phyloP scores from a whole-genome alignment of 2,888 invertebrate species.

The Caenorhabditis drosophilae region DNA sequence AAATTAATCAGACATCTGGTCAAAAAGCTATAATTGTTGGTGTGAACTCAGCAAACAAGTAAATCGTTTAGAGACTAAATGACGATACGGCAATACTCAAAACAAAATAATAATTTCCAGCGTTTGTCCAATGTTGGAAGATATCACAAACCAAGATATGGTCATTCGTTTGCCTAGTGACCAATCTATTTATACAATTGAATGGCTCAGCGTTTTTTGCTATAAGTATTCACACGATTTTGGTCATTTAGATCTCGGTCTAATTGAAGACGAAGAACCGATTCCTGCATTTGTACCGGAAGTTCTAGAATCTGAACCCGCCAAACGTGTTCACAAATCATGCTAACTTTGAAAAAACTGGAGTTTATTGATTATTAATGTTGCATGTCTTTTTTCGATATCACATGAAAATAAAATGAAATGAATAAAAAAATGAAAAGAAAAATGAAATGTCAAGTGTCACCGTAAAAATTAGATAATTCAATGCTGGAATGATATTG shows the following conservation, averaged over 20 bases:
- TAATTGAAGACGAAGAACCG: slow-evolving; percentile 45
- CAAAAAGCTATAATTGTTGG: slow-evolving; percentile 59
- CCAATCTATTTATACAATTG: slow-evolving; percentile 60
- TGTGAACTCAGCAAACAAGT: slow-evolving; percentile 48
- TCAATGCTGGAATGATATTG: no score
- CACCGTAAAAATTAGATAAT: no score
- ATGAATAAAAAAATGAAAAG: no score
- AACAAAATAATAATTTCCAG: slow-evolving; percentile 32
- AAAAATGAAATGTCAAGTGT: no score
- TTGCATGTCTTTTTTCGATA: no score
- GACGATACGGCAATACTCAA: neutral
- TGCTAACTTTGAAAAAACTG: no score
- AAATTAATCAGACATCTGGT: slow-evolving; percentile 52
- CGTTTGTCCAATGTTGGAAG: slow-evolving; percentile 59
- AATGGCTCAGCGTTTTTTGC: slow-evolving; percentile 59
- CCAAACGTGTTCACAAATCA: no score
- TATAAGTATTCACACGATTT: slow-evolving; percentile 57
- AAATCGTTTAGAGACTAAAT: neutral
- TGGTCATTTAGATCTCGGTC: slow-evolving; percentile 54
- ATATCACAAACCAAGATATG: slow-evolving; percentile 51
- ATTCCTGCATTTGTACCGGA: slow-evolving; percentile 62
- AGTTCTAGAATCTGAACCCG: slow-evolving; percentile 18
- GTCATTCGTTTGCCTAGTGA: slow-evolving; percentile 47
- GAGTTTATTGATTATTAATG: no score
- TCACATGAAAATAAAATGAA: no score